These are phyloP conservation scores for Aporophyla lueneburgensis DNA, from an alignment of 2,888 invertebrate species.

Conservation along the genomic window DNA sequence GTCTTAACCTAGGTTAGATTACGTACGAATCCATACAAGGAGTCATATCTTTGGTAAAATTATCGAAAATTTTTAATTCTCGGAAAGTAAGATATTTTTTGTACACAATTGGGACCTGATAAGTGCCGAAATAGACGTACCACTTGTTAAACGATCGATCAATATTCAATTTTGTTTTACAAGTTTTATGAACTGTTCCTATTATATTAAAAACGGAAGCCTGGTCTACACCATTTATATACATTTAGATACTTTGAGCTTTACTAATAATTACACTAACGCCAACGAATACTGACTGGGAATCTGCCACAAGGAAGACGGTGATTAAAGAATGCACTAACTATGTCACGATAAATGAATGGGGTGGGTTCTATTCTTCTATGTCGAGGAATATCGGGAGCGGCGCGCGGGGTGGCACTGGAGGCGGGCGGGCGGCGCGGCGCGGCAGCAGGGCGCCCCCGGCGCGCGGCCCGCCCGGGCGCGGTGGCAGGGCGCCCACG, in stretches of 20 bases:
- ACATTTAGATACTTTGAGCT: slow-evolving; percentile 60
- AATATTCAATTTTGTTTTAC: slow-evolving; percentile 35
- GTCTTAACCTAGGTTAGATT: slow-evolving; percentile 60
- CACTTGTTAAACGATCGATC: slow-evolving; percentile 17
- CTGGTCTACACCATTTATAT: slow-evolving; percentile 42
- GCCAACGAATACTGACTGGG: slow-evolving; percentile 51
- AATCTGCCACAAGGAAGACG: slow-evolving; percentile 59
- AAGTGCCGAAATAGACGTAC: slow-evolving; percentile 56
- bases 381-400: slow-evolving; percentile 3
- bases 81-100: slow-evolving; percentile 66
- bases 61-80: slow-evolving; percentile 75
- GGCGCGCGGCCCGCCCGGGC: slow-evolving; percentile 39
- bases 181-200: slow-evolving; percentile 21
- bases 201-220: slow-evolving; percentile 41
- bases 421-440: slow-evolving; percentile 27
- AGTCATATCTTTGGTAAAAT: slow-evolving; percentile 75
- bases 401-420: background rate
- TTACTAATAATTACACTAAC: slow-evolving; percentile 56
- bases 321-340: slow-evolving; percentile 44
- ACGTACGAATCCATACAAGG: slow-evolving; percentile 70
- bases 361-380: slow-evolving; percentile 45
- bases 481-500: slow-evolving; percentile 25
- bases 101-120: slow-evolving; percentile 57
- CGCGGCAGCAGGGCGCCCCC: background rate
- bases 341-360: slow-evolving; percentile 45